phyloP scores from a whole-genome alignment of 2,113 vertebrate genomes.

The Daboia siamensis region DNA sequence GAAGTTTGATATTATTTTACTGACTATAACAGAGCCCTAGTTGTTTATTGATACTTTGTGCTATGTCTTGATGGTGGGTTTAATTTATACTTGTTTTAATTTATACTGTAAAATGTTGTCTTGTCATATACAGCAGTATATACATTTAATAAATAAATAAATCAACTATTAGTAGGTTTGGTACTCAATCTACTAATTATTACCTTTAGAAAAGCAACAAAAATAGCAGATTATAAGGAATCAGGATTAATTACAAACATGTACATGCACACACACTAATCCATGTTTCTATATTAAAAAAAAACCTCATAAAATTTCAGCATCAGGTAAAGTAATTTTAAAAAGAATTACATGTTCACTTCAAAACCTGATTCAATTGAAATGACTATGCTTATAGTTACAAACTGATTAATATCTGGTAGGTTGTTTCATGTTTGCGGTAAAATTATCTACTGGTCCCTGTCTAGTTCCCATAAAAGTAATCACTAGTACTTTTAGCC shows the following conservation, averaged over 20 bases:
- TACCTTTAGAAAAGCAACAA: not conserved
- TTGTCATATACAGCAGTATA: not conserved
- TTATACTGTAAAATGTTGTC: not conserved
- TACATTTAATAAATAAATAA: not conserved
- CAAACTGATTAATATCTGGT: conserved; percentile 28
- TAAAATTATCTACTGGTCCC: not conserved
- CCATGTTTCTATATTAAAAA: conserved; percentile 7
- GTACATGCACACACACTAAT: not conserved
- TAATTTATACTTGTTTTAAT: not conserved
- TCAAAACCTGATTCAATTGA: not conserved
- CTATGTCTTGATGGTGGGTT: not conserved
- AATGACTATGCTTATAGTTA: conserved; percentile 4
- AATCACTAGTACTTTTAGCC: conserved; percentile 14
- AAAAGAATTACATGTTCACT: not conserved
- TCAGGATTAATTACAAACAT: not conserved
- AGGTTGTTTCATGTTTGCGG: conserved; percentile 8
- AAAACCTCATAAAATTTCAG: not conserved
- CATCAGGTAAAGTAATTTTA: conserved; percentile 5
- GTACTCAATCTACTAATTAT: not conserved
- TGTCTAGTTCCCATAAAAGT: conserved; percentile 6
- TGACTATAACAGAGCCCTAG: not conserved
- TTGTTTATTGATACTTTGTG: not conserved
- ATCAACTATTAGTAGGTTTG: not conserved
- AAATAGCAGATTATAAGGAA: not conserved
- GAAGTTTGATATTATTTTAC: not conserved